Evolutionary conservation across 2,797 vertebrate genomes (phyloP), one percentile per base, ranked within the genome.

Genomic region (Pantherophis vulpinus): DNA sequence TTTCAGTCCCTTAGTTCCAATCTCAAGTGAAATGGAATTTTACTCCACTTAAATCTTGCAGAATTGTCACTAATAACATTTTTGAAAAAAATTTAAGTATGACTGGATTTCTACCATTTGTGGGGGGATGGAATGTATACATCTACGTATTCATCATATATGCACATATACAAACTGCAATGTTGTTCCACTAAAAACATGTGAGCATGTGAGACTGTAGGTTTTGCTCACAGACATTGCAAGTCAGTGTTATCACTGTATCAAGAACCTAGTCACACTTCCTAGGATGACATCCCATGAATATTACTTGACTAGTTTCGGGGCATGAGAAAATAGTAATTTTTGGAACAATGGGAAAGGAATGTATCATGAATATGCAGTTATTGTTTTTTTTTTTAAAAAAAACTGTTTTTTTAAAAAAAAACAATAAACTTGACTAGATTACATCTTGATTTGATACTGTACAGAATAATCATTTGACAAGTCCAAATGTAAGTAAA

Each of bases 21-120:
- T 83, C 32, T 91, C 83, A 95, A 93, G 27, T 27, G 32, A 94
- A 42, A 93, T 12, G 94, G 37, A 96, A 95, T 94, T 96, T 94
- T 42, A 27, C 51, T 92, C 88, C 70, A 83, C 16, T 94, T 95
- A 27, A 0, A 92, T 55, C 11, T 42, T 54, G 54, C 51, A 16
- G 86, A 74, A 91, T 94, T 47, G 93, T 59, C 25, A 87, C 0
- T 92, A 58, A 86, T 23, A 88, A 23, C 32, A 70, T 29, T 70
- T n/a, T 56, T 32, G 14, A 42, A 90, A 87, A 1, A 5, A 79
- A 89, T 9, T 47, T 25, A 74, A 8, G 29, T 23, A 32, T 12
- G 3, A 51, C 23, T 74, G 29, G 13, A 87, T 56, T 86, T 29
- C 51, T 90, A 20, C 32, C 86, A 89, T 51, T 27, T 29, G 47